Base-by-base conservation (phyloP, 2,888 invertebrate genomes). In the Cynaeus angustus region DNA sequence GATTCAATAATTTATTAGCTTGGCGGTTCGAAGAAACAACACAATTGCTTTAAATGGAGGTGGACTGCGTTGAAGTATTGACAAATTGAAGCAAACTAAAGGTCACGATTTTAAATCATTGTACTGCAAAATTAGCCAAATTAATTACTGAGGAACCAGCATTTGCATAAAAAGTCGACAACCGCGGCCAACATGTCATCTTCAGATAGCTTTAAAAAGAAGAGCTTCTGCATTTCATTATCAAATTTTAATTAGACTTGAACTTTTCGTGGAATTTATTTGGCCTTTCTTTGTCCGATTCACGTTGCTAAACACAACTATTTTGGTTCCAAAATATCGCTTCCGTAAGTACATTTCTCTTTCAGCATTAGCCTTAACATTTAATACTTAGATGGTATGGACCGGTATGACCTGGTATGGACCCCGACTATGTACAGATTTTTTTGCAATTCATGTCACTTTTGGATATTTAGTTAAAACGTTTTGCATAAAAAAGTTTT, bases 151-250 rank as follows among this genome's bases (percentile, higher is more conserved):
- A 50, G 10, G 26, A 8, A n/a, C 50, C 5, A 50, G 26, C 4
- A 50, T 50, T 50, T 50, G 50, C 50, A 50, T 50, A 50, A 50
- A 50, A 50, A 50, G 28, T 50, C 48, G 21, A 28, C 48, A 50
- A 50, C 10, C 21, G 10, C 21, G 3, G 26, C 48, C 48, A n/a
- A 50, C 48, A 50, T 45, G 45, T 14, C 45, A 13, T 7, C 45
- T 45, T 45, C 21, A 16, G 16, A 9, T 21, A 46, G 9, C 46
- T 10, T 45, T 6, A 7, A 45, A 14, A 45, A 45, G 14, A 6
- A 6, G 7, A 38, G 14, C 45, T 46, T 16, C 46, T 46, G 14
- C 6, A 14, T 7, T n/a, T 46, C 43, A 7, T 46, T 46, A 46
- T n/a, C 13, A 45, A 45, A 45, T 45, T 12, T 45, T 14, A 45